Percentiles rank a stretch among this genome's conserved stretches.
These are phyloP conservation scores for Portevinia maculata DNA, from an alignment of 2,888 invertebrate genomes.

Conservation along the genomic window DNA sequence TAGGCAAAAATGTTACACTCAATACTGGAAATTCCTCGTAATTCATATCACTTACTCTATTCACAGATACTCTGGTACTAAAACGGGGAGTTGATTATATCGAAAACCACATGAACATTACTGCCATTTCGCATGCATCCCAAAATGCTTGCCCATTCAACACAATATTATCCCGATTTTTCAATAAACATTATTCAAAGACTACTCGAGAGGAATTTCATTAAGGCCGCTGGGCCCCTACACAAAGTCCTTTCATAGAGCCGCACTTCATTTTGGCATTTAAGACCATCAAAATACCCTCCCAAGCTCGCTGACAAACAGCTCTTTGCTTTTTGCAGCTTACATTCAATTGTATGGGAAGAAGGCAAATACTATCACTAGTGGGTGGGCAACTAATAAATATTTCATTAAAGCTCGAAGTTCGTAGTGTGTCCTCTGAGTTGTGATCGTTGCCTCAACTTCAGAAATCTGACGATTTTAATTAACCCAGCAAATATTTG, in stretches of 20 bases:
- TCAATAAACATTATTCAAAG: constrained; percentile 62
- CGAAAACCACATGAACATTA: constrained; percentile 14
- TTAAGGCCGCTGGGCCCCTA: constrained; percentile 35
- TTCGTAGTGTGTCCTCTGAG: not conserved
- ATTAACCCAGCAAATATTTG: constrained; percentile 76
- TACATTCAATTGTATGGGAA: constrained; percentile 65
- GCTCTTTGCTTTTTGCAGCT: constrained; percentile 42
- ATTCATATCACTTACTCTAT: constrained; percentile 56
- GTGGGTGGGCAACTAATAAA: constrained; percentile 55
- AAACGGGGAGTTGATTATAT: constrained; percentile 3
- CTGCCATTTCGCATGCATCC: constrained; percentile 25
- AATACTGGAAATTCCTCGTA: constrained; percentile 67
- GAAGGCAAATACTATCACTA: constrained; percentile 61
- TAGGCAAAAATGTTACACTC: constrained; percentile 38
- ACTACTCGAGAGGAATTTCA: constrained; percentile 56
- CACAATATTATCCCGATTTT: constrained; percentile 56
- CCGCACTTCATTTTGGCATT: constrained; percentile 17
- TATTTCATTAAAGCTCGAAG: constrained; percentile 65
- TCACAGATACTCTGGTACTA: constrained; percentile 29
- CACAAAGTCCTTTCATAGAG: not conserved
- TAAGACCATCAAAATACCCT: constrained; percentile 36
- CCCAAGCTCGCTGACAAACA: not conserved
- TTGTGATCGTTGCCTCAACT: constrained; percentile 17
- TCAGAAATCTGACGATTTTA: constrained; percentile 76
- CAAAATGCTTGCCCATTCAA: not conserved